phyloP scores from a whole-genome alignment of 2,888 invertebrate species.

The Agriopis leucophaearia region DNA sequence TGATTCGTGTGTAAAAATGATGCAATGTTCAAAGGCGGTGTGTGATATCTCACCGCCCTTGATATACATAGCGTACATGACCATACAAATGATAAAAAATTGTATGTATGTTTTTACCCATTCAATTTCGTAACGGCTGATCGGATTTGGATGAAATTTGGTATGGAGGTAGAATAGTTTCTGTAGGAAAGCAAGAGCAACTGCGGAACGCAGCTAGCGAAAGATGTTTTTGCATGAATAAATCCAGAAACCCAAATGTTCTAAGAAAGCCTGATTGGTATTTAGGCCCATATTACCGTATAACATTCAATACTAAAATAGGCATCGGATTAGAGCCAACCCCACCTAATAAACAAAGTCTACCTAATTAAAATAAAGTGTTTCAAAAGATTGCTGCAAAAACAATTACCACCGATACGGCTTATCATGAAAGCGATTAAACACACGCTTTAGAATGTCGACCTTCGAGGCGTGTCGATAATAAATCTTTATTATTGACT shows the following conservation, averaged over 20 bases:
- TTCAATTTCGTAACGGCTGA: too few relatives aligned
- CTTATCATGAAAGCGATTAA: conserved; percentile 36
- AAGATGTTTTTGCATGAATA: too few relatives aligned
- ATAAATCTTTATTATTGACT: conserved; percentile 4
- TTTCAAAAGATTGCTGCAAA: conserved; percentile 11
- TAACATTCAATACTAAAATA: background rate
- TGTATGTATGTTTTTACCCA: too few relatives aligned
- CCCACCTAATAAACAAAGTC: background rate
- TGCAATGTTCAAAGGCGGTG: too few relatives aligned
- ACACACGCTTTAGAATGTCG: conserved; percentile 21
- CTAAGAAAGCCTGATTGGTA: background rate
- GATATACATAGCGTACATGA: too few relatives aligned
- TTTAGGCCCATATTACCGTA: background rate
- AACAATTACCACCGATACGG: conserved; percentile 24
- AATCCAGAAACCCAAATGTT: background rate
- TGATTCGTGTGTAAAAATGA: too few relatives aligned
- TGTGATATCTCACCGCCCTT: too few relatives aligned
- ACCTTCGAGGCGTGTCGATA: conserved; percentile 25
- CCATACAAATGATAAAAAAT: too few relatives aligned
- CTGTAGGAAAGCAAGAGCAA: too few relatives aligned
- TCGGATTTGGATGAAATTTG: too few relatives aligned
- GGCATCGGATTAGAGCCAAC: background rate
- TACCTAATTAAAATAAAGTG: conserved; percentile 4
- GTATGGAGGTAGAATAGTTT: too few relatives aligned
- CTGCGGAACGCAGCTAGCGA: too few relatives aligned